Base-by-base conservation (phyloP, 2,797 vertebrate genomes). In the Ceyx erithaca region DNA sequence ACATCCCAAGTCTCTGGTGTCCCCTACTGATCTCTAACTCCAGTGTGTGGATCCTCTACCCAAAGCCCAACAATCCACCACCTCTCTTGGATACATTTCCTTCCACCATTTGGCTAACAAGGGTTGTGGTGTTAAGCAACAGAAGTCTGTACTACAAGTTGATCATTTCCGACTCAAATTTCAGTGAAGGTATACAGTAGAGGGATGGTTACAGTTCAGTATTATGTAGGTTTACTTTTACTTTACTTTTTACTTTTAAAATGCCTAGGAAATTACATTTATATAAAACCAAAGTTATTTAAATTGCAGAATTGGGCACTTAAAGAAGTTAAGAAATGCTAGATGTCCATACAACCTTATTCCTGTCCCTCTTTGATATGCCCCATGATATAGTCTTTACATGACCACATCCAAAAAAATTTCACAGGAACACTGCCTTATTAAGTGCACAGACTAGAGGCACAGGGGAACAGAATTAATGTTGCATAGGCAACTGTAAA, bases 401-500 rank as follows among this genome's bases (percentile, higher is more conserved):
- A 35, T 11, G 51, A 94, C 55, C 64, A 87, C 78, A 89, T 90
- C 35, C 78, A 88, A 80, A 92, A 92, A 62, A 9, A 51, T 92
- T 93, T 85, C 83, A 73, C 73, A 84, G 80, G 77, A 94, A 66
- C 43, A 62, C 51, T 59, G 68, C 46, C 84, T 92, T 95, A 85
- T 89, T 92, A 91, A 93, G 67, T 21, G 45, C 58, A 76, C 33
- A 71, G 57, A 9, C 45, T 30, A 84, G 71, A 91, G 59, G n/a
- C 93, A 85, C 85, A 75, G 46, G 91, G 86, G 88, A 95, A 58
- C 90, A 87, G 80, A 95, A 92, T 92, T 94, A 92, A 96, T 91
- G 94, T 92, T 91, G 91, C 88, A 94, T 69, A 92, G 85, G 94
- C 90, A 93, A 93, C 88, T 90, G 92, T 96, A 96, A 96, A 94